phyloP scores from a whole-genome alignment of 2,888 invertebrate genomes.

The Steinernema carpocapsae region DNA sequence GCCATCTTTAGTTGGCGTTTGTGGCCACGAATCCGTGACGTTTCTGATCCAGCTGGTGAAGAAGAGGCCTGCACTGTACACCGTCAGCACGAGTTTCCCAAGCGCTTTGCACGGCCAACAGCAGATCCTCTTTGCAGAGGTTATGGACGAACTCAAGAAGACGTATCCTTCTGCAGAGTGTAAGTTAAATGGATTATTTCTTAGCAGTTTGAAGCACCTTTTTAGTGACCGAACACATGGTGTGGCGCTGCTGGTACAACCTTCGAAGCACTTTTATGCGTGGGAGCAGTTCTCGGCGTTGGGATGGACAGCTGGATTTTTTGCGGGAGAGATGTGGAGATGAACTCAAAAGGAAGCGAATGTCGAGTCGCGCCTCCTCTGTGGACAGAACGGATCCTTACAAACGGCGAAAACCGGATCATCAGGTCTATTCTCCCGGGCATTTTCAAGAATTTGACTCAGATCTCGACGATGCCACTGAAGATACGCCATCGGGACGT shows the following conservation, averaged over 20 bases:
- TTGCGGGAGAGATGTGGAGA: neutral
- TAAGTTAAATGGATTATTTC: neutral
- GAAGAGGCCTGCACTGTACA: neutral
- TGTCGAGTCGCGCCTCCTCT: neutral
- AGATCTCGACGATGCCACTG: neutral
- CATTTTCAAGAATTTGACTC: too few species aligned
- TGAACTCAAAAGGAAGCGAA: neutral
- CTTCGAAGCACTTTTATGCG: slow-evolving; percentile 24
- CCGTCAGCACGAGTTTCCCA: neutral
- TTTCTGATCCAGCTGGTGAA: neutral
- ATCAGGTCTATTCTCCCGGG: too few species aligned
- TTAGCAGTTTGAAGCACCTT: too few species aligned
- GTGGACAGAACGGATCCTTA: neutral
- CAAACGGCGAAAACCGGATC: too few species aligned
- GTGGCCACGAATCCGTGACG: neutral
- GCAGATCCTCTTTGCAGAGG: neutral
- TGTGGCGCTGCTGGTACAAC: slow-evolving; percentile 31
- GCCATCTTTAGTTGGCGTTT: neutral
- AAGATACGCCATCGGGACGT: neutral
- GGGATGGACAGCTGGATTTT: neutral
- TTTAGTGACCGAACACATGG: slow-evolving; percentile 10
- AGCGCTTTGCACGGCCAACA: neutral
- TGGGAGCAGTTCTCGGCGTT: neutral
- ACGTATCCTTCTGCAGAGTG: neutral
- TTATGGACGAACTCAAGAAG: neutral